A percentile compares a stretch with the other conserved stretches of the same genome.
phyloP scores from a whole-genome alignment of 1,140 invertebrate genomes.

The Philopotamus ludificatus region DNA sequence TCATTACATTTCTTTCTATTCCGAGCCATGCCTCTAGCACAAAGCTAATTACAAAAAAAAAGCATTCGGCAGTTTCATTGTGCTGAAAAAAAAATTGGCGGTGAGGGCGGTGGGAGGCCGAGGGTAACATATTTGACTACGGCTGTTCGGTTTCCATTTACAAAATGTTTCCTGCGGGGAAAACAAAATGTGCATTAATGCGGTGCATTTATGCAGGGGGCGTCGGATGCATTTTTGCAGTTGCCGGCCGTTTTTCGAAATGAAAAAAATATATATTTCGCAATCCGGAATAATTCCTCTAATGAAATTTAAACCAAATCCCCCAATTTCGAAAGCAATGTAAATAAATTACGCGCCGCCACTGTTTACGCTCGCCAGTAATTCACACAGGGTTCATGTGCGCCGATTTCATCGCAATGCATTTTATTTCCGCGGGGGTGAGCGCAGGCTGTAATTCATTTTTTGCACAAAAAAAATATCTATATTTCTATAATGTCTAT shows the following conservation, averaged over 20 bases:
- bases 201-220: constrained; percentile 19
- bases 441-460: too few relatives aligned
- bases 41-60: too few relatives aligned
- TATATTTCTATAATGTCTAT: too few relatives aligned
- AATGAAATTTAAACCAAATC: constrained; percentile 41
- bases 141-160: not conserved
- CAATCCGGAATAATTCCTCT: constrained; percentile 33
- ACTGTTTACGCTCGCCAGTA: constrained; percentile 21
- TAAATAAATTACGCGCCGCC: constrained; percentile 29
- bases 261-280: constrained; percentile 22
- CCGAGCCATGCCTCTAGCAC: too few relatives aligned
- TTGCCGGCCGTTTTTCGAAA: not conserved
- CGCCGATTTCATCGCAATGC: not conserved
- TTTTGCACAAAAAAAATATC: too few relatives aligned
- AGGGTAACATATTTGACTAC: too few relatives aligned
- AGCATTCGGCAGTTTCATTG: too few relatives aligned
- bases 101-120: too few relatives aligned
- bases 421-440: not conserved
- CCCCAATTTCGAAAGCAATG: constrained; percentile 32
- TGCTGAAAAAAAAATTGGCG: too few relatives aligned
- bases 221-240: constrained; percentile 26
- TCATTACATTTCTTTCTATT: too few relatives aligned
- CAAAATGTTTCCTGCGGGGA: constrained; percentile 7
- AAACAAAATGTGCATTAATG: constrained; percentile 20
- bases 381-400: constrained; percentile 12